Conservation (phyloP, 2,888 invertebrate species). For the Agrotis puta region DNA sequence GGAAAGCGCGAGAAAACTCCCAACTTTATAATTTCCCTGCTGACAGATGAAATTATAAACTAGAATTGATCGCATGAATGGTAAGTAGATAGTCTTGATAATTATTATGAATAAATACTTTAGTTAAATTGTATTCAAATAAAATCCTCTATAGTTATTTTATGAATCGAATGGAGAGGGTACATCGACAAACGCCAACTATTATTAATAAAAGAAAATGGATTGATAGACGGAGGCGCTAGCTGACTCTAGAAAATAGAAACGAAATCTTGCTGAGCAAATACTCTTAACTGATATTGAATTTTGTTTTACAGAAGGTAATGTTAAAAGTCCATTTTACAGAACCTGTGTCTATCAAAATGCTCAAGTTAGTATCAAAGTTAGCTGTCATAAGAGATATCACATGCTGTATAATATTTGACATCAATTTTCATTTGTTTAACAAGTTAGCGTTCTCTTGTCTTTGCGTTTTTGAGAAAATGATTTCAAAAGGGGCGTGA, state of each 20-base stretch:
- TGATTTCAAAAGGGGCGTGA: not conserved
- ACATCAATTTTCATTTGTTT: conserved; percentile 4
- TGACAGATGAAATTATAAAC: conserved; percentile 19
- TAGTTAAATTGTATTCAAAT: not conserved
- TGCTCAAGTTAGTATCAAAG: not conserved
- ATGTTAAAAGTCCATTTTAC: conserved; percentile 1
- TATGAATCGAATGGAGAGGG: too few relatives aligned
- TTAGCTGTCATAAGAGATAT: conserved; percentile 14
- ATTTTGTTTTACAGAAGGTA: not conserved
- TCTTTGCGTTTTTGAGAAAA: conserved; percentile 6
- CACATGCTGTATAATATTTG: conserved; percentile 1
- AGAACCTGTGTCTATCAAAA: conserved; percentile 4
- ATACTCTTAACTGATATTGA: not conserved
- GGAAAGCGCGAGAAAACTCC: not conserved
- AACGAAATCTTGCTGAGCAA: conserved; percentile 2
- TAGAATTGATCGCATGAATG: not conserved
- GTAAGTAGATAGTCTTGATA: not conserved
- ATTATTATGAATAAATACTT: not conserved
- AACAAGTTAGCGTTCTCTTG: not conserved
- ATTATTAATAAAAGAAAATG: too few relatives aligned
- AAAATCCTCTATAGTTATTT: too few relatives aligned
- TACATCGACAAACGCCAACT: too few relatives aligned
- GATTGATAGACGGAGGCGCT: too few relatives aligned
- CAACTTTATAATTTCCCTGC: conserved; percentile 26
- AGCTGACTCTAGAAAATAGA: too few relatives aligned